Evolutionary conservation across 2,888 invertebrate species (phyloP), one percentile per base, ranked within the genome.

Genomic region (Orchesella flavescens): DNA sequence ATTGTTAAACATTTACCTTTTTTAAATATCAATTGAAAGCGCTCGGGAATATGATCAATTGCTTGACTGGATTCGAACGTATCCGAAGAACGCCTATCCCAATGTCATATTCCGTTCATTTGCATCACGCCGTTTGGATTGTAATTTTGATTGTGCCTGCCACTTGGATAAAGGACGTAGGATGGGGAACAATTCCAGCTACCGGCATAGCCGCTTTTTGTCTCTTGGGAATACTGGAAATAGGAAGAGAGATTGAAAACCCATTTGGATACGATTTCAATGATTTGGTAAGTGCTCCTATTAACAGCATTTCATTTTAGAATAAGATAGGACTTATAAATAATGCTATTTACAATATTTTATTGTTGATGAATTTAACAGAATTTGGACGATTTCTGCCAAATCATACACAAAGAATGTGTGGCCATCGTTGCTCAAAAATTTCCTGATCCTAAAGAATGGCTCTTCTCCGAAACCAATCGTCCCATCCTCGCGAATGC

Each of bases 11-110:
- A n/a, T n/a, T n/a, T n/a, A n/a, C n/a, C n/a, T n/a, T n/a, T n/a
- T n/a, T n/a, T n/a, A n/a, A n/a, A n/a, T n/a, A n/a, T n/a, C n/a
- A n/a, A n/a, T n/a, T n/a, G n/a, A n/a, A n/a, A 79, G 84, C 84
- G 0, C 24, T 86, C 0, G 80, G 34, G 19, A 74, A 75, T 15
- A 55, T 87, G 66, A 81, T 87, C 3, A 79, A 84, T 15, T 86
- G 86, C 69, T 65, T 87, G 46, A 85, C 85, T 3, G 83, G 86
- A 4, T 86, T 87, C 55, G 87, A 87, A 43, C 43, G 86, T 55
- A 86, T 87, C 76, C 55, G 85, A 44, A 55, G 87, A 44, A 87
- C 87, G n/a, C 87, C 87, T n/a, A 86, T 87, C 19, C 87, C 87
- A 5, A 63, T 86, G 44, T 85, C 85, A 1, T 87, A 87, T 61